Evolutionary conservation across 2,797 vertebrate genomes (phyloP).

Genomic region (Enteromius trimaculatus): DNA sequence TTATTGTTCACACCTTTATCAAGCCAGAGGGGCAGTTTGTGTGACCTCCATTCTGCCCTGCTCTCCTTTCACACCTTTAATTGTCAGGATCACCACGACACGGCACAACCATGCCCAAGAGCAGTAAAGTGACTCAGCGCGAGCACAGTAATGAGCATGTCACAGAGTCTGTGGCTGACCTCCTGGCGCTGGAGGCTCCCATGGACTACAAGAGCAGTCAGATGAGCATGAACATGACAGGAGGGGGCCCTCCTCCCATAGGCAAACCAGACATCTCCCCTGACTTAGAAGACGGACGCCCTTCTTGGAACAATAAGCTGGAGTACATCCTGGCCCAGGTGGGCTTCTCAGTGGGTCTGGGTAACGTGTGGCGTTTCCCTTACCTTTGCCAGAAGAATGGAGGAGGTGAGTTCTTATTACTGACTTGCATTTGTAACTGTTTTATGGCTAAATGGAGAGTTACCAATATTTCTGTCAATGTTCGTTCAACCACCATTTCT

Average conservation of each 20-base stretch:
- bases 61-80: conserved; percentile 40
- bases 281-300: conserved; percentile 88
- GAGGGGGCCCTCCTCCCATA: conserved; percentile 68
- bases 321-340: conserved; percentile 98
- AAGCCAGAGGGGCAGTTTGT: conserved; percentile 21
- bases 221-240: conserved; percentile 85
- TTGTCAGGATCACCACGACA: conserved; percentile 26
- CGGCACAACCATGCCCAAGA: conserved; percentile 87
- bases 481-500: not conserved
- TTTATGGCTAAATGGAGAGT: not conserved
- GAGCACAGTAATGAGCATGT: conserved; percentile 96
- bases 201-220: conserved; percentile 95
- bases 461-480: not conserved
- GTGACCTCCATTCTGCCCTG: conserved; percentile 12
- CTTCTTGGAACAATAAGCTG: conserved; percentile 96
- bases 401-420: conserved; percentile 82
- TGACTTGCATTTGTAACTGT: not conserved
- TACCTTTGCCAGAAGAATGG: conserved; percentile 99
- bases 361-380: conserved; percentile 97
- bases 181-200: conserved; percentile 93
- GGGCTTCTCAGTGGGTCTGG: conserved; percentile 95
- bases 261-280: conserved; percentile 80
- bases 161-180: conserved; percentile 95
- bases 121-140: conserved; percentile 93
- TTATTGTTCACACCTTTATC: conserved; percentile 16